A percentile compares a stretch with the other conserved stretches of the same genome.
Evolutionary conservation across 2,888 invertebrate species (phyloP).

Genomic region (Volucella inanis): DNA sequence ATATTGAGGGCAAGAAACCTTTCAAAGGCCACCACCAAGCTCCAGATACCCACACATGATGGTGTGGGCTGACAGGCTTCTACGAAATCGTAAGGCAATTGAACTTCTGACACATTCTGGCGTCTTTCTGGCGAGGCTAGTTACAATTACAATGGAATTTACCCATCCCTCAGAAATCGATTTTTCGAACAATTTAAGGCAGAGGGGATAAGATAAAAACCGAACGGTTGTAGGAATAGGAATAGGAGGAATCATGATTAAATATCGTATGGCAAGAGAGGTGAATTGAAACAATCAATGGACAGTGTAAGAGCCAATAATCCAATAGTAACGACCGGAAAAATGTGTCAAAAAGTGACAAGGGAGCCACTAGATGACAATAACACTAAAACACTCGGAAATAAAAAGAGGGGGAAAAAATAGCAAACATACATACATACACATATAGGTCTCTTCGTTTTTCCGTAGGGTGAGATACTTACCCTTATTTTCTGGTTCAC

Average conservation of each 20-base stretch:
- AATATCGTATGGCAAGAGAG: constrained; percentile 11
- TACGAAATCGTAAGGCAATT: constrained; percentile 41
- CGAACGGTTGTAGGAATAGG: neutral
- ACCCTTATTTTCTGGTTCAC: constrained; percentile 57
- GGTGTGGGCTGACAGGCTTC: neutral
- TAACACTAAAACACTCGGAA: constrained; percentile 36
- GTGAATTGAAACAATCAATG: constrained; percentile 58
- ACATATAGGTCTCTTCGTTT: too few relatives aligned
- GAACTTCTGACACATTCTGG: constrained; percentile 42
- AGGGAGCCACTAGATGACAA: constrained; percentile 17
- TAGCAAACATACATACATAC: too few relatives aligned
- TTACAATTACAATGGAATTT: neutral
- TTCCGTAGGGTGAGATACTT: neutral
- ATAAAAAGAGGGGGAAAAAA: neutral
- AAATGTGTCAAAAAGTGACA: constrained; percentile 50
- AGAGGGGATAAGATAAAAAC: constrained; percentile 23
- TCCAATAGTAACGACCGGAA: constrained; percentile 45
- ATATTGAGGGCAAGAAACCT: constrained; percentile 65
- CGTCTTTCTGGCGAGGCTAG: constrained; percentile 12
- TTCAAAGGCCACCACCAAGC: constrained; percentile 44
- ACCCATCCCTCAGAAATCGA: constrained; percentile 34
- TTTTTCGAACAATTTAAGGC: constrained; percentile 40
- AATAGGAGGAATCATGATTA: neutral
- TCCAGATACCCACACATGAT: neutral
- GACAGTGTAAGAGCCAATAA: constrained; percentile 30